Evolutionary conservation across 1,140 invertebrate genomes (phyloP).

Genomic region (Cydia pomonella): DNA sequence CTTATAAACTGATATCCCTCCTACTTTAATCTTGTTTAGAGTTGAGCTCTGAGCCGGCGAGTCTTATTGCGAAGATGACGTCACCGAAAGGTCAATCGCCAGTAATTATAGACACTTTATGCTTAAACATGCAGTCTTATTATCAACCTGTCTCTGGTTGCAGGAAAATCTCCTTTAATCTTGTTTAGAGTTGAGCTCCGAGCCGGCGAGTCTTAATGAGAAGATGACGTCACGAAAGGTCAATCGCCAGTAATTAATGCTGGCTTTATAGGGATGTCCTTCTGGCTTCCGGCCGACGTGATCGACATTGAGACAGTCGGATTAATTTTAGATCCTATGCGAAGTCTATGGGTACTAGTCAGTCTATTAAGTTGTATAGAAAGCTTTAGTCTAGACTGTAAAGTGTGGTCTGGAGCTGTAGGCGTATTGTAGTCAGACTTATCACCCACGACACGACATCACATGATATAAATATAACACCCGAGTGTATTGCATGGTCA

Average conservation of each 20-base stretch:
- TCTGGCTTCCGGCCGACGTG: neutral
- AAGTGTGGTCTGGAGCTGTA: no score
- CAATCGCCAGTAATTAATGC: neutral
- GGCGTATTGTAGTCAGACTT: no score
- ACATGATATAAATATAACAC: no score
- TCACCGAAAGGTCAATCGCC: neutral
- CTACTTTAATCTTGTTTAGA: conserved; percentile 24
- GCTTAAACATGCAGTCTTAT: neutral
- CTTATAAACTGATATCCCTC: no score
- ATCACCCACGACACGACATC: no score
- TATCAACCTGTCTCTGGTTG: neutral
- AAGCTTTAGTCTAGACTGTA: no score
- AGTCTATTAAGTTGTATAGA: neutral
- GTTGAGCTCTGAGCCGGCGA: neutral
- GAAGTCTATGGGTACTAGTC: neutral
- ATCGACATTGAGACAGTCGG: neutral
- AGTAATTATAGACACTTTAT: neutral
- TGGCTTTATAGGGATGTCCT: conserved; percentile 5
- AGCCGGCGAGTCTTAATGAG: neutral
- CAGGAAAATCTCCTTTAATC: conserved; percentile 16
- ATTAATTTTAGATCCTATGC: no score
- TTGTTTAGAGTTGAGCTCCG: neutral
- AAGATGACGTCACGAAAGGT: neutral
- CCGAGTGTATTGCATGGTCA: no score
- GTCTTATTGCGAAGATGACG: neutral